These are phyloP conservation scores for Brachionus rotundiformis DNA, from an alignment of 1,140 invertebrate species.

Conservation along the genomic window DNA sequence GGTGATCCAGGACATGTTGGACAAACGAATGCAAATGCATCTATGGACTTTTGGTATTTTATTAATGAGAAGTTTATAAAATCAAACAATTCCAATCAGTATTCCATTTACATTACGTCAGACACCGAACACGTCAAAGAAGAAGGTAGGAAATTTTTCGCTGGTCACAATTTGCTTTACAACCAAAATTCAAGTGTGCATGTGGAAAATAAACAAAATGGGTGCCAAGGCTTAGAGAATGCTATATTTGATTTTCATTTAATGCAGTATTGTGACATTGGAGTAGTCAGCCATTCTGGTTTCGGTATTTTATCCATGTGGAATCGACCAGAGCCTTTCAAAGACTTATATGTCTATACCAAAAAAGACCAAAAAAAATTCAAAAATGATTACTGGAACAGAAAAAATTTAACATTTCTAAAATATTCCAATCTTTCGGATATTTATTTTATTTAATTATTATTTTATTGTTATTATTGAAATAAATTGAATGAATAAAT, in stretches of 20 bases:
- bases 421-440: neutral
- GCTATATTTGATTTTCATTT: conserved; percentile 14
- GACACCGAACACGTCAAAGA: neutral
- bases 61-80: neutral
- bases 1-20: neutral
- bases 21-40: neutral
- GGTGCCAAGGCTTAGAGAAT: neutral
- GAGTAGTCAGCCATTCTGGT: neutral
- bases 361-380: neutral
- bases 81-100: neutral
- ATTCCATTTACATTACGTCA: neutral
- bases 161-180: neutral
- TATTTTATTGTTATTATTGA: no score
- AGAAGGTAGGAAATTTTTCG: neutral
- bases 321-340: neutral
- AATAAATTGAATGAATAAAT: no score
- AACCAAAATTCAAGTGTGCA: neutral
- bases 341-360: conserved; percentile 7
- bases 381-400: neutral
- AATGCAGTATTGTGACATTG: conserved; percentile 28
- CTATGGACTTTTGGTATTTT: neutral
- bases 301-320: neutral
- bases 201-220: neutral
- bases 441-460: neutral
- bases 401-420: neutral